Evolutionary conservation across 2,888 invertebrate genomes (phyloP).

Genomic region (Ephialtes manifestator): DNA sequence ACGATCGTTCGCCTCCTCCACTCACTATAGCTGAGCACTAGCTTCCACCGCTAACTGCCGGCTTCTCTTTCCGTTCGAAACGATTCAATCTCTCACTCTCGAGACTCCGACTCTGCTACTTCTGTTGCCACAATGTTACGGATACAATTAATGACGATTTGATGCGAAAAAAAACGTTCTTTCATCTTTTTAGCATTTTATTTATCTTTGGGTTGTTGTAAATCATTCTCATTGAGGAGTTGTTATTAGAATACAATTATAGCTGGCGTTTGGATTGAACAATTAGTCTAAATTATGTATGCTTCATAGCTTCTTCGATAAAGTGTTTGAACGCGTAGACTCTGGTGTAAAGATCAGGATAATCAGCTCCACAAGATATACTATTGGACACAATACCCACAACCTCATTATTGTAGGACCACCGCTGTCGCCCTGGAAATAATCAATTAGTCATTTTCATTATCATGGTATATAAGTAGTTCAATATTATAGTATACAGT

Average conservation of each 20-base stretch:
- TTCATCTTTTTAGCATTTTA: neutral
- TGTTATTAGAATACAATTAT: too few relatives aligned
- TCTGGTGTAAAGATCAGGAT: slow-evolving; percentile 68
- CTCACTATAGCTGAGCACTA: slow-evolving; percentile 24
- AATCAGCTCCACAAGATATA: slow-evolving; percentile 48
- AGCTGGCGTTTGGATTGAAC: too few relatives aligned
- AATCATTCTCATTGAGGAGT: too few relatives aligned
- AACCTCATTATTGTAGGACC: slow-evolving; percentile 68
- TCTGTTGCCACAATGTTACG: slow-evolving; percentile 32
- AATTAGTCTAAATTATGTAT: neutral
- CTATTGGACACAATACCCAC: slow-evolving; percentile 68
- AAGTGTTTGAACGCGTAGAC: slow-evolving; percentile 51
- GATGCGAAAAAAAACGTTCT: neutral
- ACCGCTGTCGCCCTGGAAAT: slow-evolving; percentile 49
- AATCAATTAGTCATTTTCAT: neutral
- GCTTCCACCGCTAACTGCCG: slow-evolving; percentile 51
- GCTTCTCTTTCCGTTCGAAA: slow-evolving; percentile 62
- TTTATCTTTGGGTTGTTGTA: neutral
- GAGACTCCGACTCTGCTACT: slow-evolving; percentile 41
- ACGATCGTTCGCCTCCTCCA: slow-evolving; percentile 29
- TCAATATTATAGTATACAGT: too few relatives aligned
- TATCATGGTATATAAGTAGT: too few relatives aligned
- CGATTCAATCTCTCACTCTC: slow-evolving; percentile 64
- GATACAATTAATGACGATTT: slow-evolving; percentile 25
- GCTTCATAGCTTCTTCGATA: slow-evolving; percentile 1